phyloP scores from a whole-genome alignment of 1,140 invertebrate genomes.

The Drosophila arizonae region DNA sequence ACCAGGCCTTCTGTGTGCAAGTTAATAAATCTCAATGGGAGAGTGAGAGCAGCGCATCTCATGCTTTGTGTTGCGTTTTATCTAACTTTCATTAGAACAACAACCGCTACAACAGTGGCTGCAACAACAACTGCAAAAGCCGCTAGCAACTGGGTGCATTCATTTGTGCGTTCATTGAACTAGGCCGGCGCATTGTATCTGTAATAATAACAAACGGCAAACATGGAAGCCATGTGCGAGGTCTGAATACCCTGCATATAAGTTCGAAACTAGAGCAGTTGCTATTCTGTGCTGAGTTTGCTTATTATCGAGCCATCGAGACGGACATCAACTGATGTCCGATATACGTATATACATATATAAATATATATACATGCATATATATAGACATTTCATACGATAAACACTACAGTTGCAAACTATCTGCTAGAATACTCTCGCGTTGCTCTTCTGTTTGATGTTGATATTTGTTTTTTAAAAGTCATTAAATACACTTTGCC shows the following conservation, averaged over 20 bases:
- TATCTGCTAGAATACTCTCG: background rate
- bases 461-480: conserved; percentile 51
- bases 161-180: conserved; percentile 69
- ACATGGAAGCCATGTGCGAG: conserved; percentile 52
- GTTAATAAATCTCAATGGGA: conserved; percentile 58
- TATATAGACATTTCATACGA: too few relatives aligned
- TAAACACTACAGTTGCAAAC: too few relatives aligned
- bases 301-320: too few relatives aligned
- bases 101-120: conserved; percentile 53
- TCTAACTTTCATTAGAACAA: conserved; percentile 75
- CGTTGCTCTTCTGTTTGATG: conserved; percentile 29
- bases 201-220: conserved; percentile 32
- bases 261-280: background rate
- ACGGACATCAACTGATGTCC: too few relatives aligned
- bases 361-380: too few relatives aligned
- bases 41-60: conserved; percentile 19
- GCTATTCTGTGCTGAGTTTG: too few relatives aligned
- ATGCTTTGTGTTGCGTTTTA: conserved; percentile 57
- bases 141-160: conserved; percentile 45
- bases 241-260: conserved; percentile 11
- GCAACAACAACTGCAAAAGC: conserved; percentile 24
- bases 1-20: conserved; percentile 47
- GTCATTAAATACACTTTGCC: conserved; percentile 58
- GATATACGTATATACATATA: too few relatives aligned
- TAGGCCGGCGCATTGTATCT: conserved; percentile 67